Percentiles rank a stretch among this genome's conserved stretches.
phyloP scores from a whole-genome alignment of 2,113 vertebrate genomes.

The Dolichallabes microphthalmus region DNA sequence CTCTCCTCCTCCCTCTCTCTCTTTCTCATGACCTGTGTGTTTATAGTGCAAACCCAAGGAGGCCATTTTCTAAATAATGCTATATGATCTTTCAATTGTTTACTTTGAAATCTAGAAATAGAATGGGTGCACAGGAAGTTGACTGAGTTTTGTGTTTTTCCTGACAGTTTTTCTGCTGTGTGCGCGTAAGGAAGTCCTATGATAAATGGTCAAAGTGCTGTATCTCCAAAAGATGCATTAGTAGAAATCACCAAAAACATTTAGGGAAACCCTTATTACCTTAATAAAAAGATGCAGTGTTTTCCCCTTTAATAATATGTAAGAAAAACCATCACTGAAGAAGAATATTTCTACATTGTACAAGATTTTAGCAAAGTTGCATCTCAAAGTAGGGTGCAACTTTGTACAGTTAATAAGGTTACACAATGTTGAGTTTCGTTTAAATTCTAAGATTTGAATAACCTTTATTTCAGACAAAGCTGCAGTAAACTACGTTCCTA shows the following conservation, averaged over 20 bases:
- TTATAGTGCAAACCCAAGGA: conserved; percentile 34
- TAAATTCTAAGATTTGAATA: neutral
- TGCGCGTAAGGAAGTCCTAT: neutral
- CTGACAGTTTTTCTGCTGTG: neutral
- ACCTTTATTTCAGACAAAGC: neutral
- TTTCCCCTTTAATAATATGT: neutral
- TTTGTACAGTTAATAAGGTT: neutral
- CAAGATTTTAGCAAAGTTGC: neutral
- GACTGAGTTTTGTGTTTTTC: neutral
- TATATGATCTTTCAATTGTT: conserved; percentile 7
- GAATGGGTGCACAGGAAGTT: neutral
- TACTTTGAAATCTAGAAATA: conserved; percentile 34
- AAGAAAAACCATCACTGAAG: neutral
- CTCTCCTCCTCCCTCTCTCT: conserved; percentile 6
- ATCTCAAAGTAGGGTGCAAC: neutral
- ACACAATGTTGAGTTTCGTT: neutral
- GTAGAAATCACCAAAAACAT: neutral
- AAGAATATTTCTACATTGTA: neutral
- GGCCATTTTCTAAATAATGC: conserved; percentile 10
- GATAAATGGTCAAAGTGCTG: neutral
- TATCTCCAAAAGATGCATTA: neutral
- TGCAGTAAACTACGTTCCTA: neutral
- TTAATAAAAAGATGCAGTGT: neutral
- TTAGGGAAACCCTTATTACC: neutral
- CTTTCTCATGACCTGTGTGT: conserved; percentile 45